Evolutionary conservation across 2,888 invertebrate species (phyloP), one percentile per base, ranked within the genome.

Genomic region (Petrophora chlorosata): DNA sequence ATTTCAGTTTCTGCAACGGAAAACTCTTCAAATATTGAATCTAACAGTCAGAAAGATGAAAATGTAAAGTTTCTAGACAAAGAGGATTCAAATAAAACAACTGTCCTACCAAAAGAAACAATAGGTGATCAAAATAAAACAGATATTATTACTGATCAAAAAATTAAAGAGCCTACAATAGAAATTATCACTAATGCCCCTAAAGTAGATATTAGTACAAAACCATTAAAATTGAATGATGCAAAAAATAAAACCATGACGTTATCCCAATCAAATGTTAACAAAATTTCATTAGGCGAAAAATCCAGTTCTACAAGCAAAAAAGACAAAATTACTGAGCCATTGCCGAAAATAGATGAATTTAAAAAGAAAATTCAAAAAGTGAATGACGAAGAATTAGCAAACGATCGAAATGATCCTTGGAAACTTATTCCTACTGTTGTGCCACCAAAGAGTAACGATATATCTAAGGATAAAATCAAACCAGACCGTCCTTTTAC

Each of bases 361-460:
- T 85, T 85, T 46, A 88, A 86, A 61, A 90, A 89, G 61, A 90
- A 89, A 72, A 79, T 89, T 42, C 90, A 90, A 56, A 89, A 89
- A 66, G 82, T 89, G 0, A 87, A 89, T 43, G 88, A 88, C 10
- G 87, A 87, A 62, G 90, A 90, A 65, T 54, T 87, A 26, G 64
- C 68, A 0, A 84, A 69, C 47, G 80, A 82, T 56, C 76, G 82
- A 51, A 90, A 88, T 58, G 81, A 79, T 67, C 86, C 90, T 5
- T 93, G 93, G 93, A 92, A 92, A 55, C 78, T 93, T 19, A 91
- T 93, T 51, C 88, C 92, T 9, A 92, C 92, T 0, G 83, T 93
- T 9, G 76, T 86, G 12, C 92, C 92, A 8, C 85, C 91, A 5
- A 89, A 87, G 72, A 55, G 64, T 5, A 79, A 82, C 61, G 86